Evolutionary conservation across 2,113 vertebrate genomes (phyloP).

Genomic region (Neotoma lepida): DNA sequence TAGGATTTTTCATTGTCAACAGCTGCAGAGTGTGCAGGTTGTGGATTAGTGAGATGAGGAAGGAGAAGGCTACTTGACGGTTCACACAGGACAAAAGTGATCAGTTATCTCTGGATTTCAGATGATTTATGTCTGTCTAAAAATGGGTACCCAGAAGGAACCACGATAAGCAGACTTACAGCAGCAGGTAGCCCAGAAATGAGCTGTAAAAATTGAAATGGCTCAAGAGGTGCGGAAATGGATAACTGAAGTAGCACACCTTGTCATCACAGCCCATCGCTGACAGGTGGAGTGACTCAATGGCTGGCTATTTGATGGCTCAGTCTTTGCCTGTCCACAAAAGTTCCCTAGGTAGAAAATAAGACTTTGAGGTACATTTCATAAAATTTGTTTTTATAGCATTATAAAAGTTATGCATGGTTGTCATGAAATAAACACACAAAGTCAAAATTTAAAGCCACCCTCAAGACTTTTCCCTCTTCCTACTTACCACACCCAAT

Average conservation of each 20-base stretch:
- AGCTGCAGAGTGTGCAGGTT: neutral
- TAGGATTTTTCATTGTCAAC: neutral
- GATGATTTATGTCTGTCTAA: neutral
- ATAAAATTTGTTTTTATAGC: neutral
- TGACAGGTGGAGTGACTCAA: neutral
- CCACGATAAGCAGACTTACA: neutral
- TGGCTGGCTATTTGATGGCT: neutral
- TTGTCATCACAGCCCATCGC: neutral
- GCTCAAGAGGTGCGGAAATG: neutral
- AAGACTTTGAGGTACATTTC: neutral
- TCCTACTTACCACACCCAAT: neutral
- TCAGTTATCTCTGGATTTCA: neutral
- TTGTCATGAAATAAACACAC: constrained; percentile 36
- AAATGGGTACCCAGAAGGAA: neutral
- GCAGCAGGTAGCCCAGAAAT: neutral
- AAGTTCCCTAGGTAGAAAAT: neutral
- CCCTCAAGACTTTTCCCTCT: neutral
- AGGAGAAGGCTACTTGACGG: neutral
- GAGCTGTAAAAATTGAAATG: neutral
- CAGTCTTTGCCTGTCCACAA: neutral
- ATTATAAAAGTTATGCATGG: constrained; percentile 14
- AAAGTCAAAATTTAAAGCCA: neutral
- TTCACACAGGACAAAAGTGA: neutral
- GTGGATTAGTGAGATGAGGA: neutral
- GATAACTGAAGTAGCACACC: neutral